Conservation (phyloP, 2,888 invertebrate species). For the Geophilus truncorum region DNA sequence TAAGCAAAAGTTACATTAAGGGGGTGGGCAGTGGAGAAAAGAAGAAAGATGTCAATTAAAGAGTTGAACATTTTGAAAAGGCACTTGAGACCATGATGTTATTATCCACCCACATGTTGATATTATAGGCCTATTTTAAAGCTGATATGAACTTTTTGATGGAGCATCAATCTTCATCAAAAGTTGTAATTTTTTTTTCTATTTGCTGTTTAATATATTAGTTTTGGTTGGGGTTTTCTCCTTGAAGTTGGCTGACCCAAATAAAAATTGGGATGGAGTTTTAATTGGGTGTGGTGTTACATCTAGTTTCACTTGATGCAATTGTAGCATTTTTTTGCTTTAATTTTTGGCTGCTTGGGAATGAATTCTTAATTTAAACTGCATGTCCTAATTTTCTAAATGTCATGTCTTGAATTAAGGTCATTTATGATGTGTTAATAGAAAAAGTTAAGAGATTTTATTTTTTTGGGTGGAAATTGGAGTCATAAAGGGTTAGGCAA, state of each 20-base stretch:
- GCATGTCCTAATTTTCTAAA: neutral
- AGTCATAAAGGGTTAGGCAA: neutral
- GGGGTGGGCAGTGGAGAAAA: neutral
- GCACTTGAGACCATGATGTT: neutral
- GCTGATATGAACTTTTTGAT: neutral
- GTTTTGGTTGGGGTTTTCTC: neutral
- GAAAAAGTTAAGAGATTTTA: no score
- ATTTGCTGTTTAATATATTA: neutral
- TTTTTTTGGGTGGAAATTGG: neutral
- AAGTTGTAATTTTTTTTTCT: neutral
- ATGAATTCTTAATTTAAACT: neutral
- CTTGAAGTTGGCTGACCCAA: neutral
- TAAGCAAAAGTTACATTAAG: neutral
- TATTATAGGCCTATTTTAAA: neutral
- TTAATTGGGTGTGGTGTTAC: neutral
- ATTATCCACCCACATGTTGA: neutral
- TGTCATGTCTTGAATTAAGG: neutral
- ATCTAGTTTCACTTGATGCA: neutral
- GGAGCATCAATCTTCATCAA: neutral
- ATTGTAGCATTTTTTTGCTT: neutral
- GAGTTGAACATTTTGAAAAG: constrained; percentile 11
- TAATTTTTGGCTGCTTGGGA: neutral
- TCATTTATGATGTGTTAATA: neutral
- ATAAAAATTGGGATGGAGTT: neutral
- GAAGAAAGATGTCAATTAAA: neutral